phyloP scores from a whole-genome alignment of 2,113 vertebrate genomes.

The Epinephelus lanceolatus region DNA sequence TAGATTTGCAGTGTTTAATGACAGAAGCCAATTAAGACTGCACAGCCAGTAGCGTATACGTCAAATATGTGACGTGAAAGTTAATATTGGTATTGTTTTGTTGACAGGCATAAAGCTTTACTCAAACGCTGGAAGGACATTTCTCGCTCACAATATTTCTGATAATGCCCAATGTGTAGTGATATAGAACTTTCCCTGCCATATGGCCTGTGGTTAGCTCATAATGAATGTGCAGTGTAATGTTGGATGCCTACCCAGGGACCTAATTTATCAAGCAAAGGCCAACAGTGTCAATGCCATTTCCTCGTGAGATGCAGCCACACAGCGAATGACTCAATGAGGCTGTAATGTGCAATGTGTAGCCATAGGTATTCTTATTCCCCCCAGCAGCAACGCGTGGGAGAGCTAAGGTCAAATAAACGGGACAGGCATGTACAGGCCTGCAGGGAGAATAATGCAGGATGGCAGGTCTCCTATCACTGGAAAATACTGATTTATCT shows the following conservation, averaged over 20 bases:
- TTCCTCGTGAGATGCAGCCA: conserved; percentile 65
- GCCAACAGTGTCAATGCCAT: conserved; percentile 72
- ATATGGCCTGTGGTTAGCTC: conserved; percentile 51
- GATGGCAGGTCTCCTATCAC: conserved; percentile 28
- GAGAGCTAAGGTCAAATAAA: conserved; percentile 53
- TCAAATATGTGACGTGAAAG: conserved; percentile 14
- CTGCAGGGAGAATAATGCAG: conserved; percentile 48
- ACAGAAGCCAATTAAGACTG: conserved; percentile 24
- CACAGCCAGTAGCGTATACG: not conserved
- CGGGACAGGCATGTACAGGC: conserved; percentile 20
- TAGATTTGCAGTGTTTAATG: not conserved
- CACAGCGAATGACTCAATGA: conserved; percentile 64
- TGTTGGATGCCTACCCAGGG: conserved; percentile 61
- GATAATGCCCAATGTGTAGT: conserved; percentile 39
- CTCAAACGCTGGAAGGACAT: not conserved
- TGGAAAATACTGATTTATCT: conserved; percentile 60
- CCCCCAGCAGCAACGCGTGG: conserved; percentile 10
- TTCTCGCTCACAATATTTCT: conserved; percentile 5
- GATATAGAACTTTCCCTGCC: conserved; percentile 33
- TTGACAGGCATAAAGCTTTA: not conserved
- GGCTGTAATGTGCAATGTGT: conserved; percentile 55
- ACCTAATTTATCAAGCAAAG: conserved; percentile 79
- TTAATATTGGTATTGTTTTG: not conserved
- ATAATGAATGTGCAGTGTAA: conserved; percentile 70
- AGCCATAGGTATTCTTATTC: conserved; percentile 32